Base-by-base conservation (phyloP, 2,888 invertebrate species). In the Tetranychus truncatus region DNA sequence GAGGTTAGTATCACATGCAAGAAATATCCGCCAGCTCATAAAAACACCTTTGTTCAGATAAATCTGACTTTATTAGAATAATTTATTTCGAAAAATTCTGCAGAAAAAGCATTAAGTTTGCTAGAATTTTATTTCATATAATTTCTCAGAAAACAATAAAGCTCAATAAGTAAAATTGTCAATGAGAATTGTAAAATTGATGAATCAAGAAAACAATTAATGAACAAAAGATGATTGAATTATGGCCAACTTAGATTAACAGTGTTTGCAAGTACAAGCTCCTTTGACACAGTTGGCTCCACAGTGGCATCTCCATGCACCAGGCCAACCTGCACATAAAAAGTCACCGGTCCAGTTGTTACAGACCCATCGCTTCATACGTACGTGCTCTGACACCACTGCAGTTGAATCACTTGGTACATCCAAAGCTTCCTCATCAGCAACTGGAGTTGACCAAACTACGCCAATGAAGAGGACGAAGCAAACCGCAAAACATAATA, bases 301-400 rank as follows among this genome's bases (percentile, higher is more conserved):
- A 69, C 69, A 69, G 6, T 20, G 20, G n/a, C 69, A 69, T n/a
- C 69, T 20, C 69, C 69, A 69, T 18, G 21, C 24, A 21, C 69
- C 69, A 24, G 69, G 69, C 69, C 69, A 69, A 69, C 69, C 69
- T 9, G 69, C 69, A 69, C 69, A 69, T n/a, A 69, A 24, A n/a
- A 69, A 69, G n/a, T 69, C 69, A 24, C 69, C 69, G 4, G 69
- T 69, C n/a, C 4, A 21, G 7, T 24, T 69, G 24, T 69, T 69
- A 69, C 69, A 69, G n/a, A 69, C 69, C 69, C 69, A 69, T 21
- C 69, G 11, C n/a, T 69, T 69, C 24, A 24, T 21, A 5, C 69
- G 69, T 18, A 69, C 9, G n/a, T 69, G 69, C 1, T 9, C 9
- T 55, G 55, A 55, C 9, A 15, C 55, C 2, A 15, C 55, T 34